Base-by-base conservation (phyloP, 2,888 invertebrate species). In the Lingula anatina region DNA sequence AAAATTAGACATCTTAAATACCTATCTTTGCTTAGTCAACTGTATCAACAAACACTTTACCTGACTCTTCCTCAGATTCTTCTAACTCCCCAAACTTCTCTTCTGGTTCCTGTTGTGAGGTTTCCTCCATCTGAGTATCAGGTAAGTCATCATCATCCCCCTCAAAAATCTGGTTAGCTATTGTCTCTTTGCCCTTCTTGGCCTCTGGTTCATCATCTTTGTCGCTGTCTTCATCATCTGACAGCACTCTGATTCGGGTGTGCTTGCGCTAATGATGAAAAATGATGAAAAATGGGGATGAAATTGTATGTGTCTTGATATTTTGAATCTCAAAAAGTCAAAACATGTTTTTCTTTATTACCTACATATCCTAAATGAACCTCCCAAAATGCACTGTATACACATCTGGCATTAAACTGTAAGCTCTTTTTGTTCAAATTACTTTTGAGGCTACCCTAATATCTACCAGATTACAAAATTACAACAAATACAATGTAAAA, bases 51-150 rank as follows among this genome's bases (percentile, higher is more conserved):
- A 39, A 39, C 24, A 26, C 18, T 44, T 38, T 41, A 55, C 87
- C 87, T 18, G 56, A 57, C 57, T 71, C 71, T 41, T 68, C 68
- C 23, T 72, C 71, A 36, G 69, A 86, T 53, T 85, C 85, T 42
- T 87, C 88, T 68, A 90, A 90, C 62, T 87, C 89, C 63, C 93
- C 91, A 45, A 66, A 62, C 15, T 65, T 87, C 12, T 42, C 35
- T 9, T 54, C 57, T 26, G 62, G 58, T 2, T 52, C 54, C 28
- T 61, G 62, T 46, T 59, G 52, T 3, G 52, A 47, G 2, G 59
- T 55, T 18, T 59, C 57, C 26, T 60, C 56, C 5, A 59, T 56
- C 18, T 60, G 68, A 21, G 60, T 61, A 15, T 62, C 69, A 5
- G 56, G 63, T 2, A 54, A 64, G 2, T 58, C 67, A 5, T 62